phyloP scores from a whole-genome alignment of 2,113 vertebrate genomes.

The Pantherophis guttatus region DNA sequence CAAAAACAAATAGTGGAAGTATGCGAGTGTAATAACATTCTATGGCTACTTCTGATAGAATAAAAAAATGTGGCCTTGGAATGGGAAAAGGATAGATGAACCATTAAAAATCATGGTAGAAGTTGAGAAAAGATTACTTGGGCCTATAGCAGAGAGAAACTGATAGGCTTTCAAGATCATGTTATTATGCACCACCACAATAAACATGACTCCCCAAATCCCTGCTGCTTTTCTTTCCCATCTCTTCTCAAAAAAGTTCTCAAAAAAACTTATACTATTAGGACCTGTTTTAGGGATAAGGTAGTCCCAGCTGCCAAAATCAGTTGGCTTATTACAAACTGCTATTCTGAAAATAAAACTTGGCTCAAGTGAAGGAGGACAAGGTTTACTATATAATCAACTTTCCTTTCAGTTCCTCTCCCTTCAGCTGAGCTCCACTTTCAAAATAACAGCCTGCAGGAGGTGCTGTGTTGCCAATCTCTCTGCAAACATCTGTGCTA shows the following conservation, averaged over 20 bases:
- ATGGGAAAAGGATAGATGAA: background rate
- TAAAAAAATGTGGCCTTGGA: background rate
- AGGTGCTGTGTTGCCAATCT: background rate
- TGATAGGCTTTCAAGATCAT: background rate
- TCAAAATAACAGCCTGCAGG: background rate
- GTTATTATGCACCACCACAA: background rate
- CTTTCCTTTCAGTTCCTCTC: background rate
- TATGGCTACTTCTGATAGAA: background rate
- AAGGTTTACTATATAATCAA: background rate
- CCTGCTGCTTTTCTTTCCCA: background rate
- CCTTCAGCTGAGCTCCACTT: background rate
- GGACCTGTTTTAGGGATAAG: background rate
- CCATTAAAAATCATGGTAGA: background rate
- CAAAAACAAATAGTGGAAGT: background rate
- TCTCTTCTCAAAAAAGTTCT: background rate
- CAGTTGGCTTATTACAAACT: background rate
- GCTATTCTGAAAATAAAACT: background rate
- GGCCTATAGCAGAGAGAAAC: background rate
- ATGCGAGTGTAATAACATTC: too few species aligned
- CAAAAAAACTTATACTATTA: background rate
- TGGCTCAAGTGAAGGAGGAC: background rate
- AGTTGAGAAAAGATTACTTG: background rate
- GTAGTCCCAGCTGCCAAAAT: background rate
- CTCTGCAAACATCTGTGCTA: background rate
- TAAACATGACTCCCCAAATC: background rate